Percentiles rank a stretch among this genome's conserved stretches.
These are phyloP conservation scores for Ferdinandea cuprea DNA, from an alignment of 2,888 invertebrate genomes.

Conservation along the genomic window DNA sequence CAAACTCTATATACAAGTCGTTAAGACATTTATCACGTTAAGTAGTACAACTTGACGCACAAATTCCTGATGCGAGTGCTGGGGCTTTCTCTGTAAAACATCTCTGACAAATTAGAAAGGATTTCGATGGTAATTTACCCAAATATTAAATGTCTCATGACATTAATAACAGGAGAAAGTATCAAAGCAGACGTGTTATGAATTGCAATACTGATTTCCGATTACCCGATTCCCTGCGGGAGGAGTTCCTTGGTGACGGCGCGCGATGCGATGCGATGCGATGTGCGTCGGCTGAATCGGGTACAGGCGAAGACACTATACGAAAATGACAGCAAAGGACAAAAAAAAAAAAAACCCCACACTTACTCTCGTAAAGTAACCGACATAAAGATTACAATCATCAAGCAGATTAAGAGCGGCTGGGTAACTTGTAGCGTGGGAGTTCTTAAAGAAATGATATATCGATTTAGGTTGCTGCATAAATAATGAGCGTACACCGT, in stretches of 20 bases:
- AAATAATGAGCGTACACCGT: slow-evolving; percentile 11
- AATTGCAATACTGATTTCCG: slow-evolving; percentile 69
- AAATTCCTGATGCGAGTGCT: slow-evolving; percentile 39
- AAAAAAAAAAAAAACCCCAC: slow-evolving; percentile 38
- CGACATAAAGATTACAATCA: slow-evolving; percentile 55
- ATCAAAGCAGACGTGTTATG: slow-evolving; percentile 57
- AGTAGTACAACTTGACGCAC: slow-evolving; percentile 55
- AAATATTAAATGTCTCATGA: slow-evolving; percentile 68
- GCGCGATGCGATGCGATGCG: too few relatives aligned
- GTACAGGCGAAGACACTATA: too few relatives aligned
- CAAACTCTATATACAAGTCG: slow-evolving; percentile 55
- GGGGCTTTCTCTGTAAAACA: slow-evolving; percentile 34
- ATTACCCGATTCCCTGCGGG: slow-evolving; percentile 49
- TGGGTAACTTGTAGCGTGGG: slow-evolving; percentile 7
- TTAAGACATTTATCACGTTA: slow-evolving; percentile 60
- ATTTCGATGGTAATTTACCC: slow-evolving; percentile 66
- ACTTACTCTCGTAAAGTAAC: slow-evolving; percentile 18
- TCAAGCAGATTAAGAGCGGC: slow-evolving; percentile 39
- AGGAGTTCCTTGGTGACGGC: slow-evolving; percentile 30
- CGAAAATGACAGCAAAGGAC: too few relatives aligned
- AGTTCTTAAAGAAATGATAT: slow-evolving; percentile 49
- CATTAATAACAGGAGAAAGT: slow-evolving; percentile 61
- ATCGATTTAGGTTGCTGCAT: slow-evolving; percentile 36
- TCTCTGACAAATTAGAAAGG: slow-evolving; percentile 65
- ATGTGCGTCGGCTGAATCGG: neutral